phyloP scores from a whole-genome alignment of 2,113 vertebrate species.

The Tychaedon coryphoeus region DNA sequence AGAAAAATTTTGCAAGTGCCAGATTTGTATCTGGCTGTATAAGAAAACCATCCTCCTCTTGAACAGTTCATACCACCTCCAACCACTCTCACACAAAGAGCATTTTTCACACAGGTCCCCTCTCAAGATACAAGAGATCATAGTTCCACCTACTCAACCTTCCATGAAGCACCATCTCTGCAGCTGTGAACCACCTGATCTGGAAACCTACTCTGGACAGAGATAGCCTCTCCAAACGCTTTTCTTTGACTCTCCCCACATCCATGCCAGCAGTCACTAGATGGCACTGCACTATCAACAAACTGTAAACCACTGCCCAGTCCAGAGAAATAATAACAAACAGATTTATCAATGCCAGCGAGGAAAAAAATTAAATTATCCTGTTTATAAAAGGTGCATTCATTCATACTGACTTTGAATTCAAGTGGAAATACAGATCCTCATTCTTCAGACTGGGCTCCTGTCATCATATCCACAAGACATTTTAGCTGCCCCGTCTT shows the following conservation, averaged over 20 bases:
- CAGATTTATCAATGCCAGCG: not conserved
- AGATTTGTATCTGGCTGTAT: not conserved
- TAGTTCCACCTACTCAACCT: not conserved
- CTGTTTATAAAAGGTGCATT: not conserved
- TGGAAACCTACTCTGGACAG: not conserved
- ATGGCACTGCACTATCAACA: slow-evolving; percentile 41
- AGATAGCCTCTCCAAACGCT: fast-evolving
- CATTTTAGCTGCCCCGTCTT: not conserved
- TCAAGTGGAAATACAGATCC: not conserved
- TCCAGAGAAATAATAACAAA: not conserved
- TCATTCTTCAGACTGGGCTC: slow-evolving; percentile 9
- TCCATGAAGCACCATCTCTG: not conserved
- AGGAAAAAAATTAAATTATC: not conserved
- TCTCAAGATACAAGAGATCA: not conserved
- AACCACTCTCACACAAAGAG: too few relatives aligned
- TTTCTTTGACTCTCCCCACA: not conserved
- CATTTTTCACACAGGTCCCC: not conserved
- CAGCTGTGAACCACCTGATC: not conserved
- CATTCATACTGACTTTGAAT: slow-evolving; percentile 24
- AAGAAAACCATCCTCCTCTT: not conserved
- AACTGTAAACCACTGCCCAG: not conserved
- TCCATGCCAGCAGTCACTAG: not conserved
- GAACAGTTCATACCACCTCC: not conserved
- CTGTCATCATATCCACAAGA: not conserved
- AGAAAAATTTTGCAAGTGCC: not conserved